Percentiles rank a stretch among this genome's conserved stretches.
Evolutionary conservation across 2,888 invertebrate genomes (phyloP).

Genomic region (Tipula vernalis): DNA sequence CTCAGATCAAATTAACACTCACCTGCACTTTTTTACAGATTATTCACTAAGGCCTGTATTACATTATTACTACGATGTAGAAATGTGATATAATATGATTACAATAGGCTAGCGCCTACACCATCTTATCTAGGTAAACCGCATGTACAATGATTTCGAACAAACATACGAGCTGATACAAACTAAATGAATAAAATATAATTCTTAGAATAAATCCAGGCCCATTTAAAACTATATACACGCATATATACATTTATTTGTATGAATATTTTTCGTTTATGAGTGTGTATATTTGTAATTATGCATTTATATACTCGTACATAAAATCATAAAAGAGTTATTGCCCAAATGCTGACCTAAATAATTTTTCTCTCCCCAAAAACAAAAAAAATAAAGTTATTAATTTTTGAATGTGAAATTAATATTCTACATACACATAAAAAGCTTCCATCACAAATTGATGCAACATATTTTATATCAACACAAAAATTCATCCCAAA

Average conservation of each 20-base stretch:
- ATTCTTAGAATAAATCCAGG: background rate
- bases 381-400: background rate
- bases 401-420: background rate
- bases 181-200: no score
- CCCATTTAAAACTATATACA: background rate
- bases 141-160: no score
- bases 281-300: no score
- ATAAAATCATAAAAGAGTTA: background rate
- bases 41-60: no score
- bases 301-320: no score
- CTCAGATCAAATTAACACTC: no score
- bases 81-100: no score
- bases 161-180: no score
- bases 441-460: background rate
- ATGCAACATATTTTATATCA: background rate
- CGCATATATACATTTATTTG: background rate
- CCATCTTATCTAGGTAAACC: no score
- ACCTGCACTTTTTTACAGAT: no score
- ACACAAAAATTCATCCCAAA: background rate
- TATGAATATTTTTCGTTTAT: background rate
- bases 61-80: no score
- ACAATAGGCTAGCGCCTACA: no score
- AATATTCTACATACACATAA: background rate
- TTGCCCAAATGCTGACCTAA: background rate
- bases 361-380: background rate